Evolutionary conservation across 2,888 invertebrate species (phyloP), one percentile per base, ranked within the genome.

Genomic region (Pheosia tremula): DNA sequence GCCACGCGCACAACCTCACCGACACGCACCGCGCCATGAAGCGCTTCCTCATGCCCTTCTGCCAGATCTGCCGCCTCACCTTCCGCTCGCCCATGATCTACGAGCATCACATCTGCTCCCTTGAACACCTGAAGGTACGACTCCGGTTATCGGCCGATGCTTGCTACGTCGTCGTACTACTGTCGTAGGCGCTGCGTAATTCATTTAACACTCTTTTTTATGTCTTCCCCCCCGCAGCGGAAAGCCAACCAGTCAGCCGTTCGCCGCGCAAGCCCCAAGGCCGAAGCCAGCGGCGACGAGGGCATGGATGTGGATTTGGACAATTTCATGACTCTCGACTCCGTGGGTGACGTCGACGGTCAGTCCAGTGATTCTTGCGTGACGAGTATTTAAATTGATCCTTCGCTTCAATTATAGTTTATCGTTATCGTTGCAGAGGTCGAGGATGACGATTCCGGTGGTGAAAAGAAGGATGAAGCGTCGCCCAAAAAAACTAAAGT

Each of bases 291-390:
- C 64, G 96, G 96, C 37, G 96, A 96, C 74, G 96, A 96, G 72
- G 95, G 95, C 57, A 96, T 96, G 86, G 96, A 96, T 83, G 95
- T 96, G 5, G 96, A 97, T 89, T 93, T 97, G 70, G 97, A 97
- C 72, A 97, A 97, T 82, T 97, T 97, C 82, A 96, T 97, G 94
- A 97, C 97, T 0, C 95, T 98, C n/a, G 97, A 98, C 87, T 97
- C 97, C 4, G 97, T 97, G 43, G 97, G 97, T 7, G 97, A 97
- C 87, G 96, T 97, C 38, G 97, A 97, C 88, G 96, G 96, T 95
- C 90, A 90, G 85, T 68, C 39, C 13, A 41, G 38, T 13, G 9
- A 39, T 10, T 7, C 38, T 43, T 39, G 11, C 79, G n/a, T 47
- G 47, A 47, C 2, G 47, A 3, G 8, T 9, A 5, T 4, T 11